phyloP scores from a whole-genome alignment of 1,140 invertebrate genomes.

The Periplaneta americana region DNA sequence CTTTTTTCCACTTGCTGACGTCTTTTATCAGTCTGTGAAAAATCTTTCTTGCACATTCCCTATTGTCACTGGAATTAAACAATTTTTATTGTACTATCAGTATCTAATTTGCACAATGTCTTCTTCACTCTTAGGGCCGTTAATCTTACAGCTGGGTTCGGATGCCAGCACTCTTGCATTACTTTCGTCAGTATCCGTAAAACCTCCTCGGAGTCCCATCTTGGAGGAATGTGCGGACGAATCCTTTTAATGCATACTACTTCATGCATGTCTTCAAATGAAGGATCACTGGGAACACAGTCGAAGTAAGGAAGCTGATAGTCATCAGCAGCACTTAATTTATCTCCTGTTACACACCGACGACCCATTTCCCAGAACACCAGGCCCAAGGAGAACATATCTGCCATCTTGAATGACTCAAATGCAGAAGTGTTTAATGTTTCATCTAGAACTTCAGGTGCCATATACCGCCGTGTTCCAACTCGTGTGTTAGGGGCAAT shows the following conservation, averaged over 20 bases:
- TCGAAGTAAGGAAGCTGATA: constrained; percentile 87
- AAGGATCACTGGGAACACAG: constrained; percentile 79
- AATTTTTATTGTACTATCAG: constrained; percentile 55
- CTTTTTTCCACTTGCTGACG: neutral
- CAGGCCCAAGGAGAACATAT: constrained; percentile 87
- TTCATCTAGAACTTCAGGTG: constrained; percentile 82
- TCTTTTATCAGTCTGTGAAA: neutral
- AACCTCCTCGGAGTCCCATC: constrained; percentile 67
- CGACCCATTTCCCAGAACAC: constrained; percentile 30
- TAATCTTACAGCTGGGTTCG: constrained; percentile 79
- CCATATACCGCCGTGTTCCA: constrained; percentile 83
- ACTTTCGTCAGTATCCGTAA: constrained; percentile 68
- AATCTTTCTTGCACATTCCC: neutral
- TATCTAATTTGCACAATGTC: constrained; percentile 68
- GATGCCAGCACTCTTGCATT: constrained; percentile 92
- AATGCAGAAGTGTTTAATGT: constrained; percentile 76
- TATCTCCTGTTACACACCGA: constrained; percentile 57
- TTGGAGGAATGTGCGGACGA: constrained; percentile 68
- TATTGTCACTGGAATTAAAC: constrained; percentile 36
- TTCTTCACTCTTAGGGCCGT: constrained; percentile 91
- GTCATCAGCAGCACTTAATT: constrained; percentile 52
- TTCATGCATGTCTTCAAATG: constrained; percentile 89
- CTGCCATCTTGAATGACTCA: constrained; percentile 87
- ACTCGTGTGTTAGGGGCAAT: constrained; percentile 71
- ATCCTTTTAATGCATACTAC: constrained; percentile 77